Evolutionary conservation across 2,113 vertebrate species (phyloP).

Genomic region (Onychostruthus taczanowskii): DNA sequence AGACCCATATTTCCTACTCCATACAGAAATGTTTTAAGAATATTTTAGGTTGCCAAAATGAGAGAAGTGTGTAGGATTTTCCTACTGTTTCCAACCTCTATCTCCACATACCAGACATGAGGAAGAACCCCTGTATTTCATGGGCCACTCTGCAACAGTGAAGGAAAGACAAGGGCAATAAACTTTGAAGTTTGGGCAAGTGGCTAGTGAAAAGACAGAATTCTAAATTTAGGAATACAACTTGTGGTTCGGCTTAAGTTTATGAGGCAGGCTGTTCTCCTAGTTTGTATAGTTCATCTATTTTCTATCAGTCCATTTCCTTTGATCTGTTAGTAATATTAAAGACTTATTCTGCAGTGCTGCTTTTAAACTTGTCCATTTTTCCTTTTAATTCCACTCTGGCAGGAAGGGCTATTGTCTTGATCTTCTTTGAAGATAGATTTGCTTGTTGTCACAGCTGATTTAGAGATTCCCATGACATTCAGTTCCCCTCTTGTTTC

Average conservation of each 20-base stretch:
- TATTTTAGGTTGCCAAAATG: background rate
- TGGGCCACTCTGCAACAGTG: background rate
- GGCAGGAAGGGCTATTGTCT: background rate
- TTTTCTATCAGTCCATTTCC: background rate
- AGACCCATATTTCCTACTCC: background rate
- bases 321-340: background rate
- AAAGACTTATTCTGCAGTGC: background rate
- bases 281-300: background rate
- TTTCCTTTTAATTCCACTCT: background rate
- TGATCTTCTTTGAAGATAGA: constrained; percentile 36
- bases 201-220: background rate
- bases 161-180: background rate
- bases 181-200: background rate
- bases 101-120: background rate
- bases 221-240: background rate
- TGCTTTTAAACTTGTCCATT: background rate
- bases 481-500: background rate
- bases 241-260: background rate
- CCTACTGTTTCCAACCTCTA: background rate
- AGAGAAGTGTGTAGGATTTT: background rate
- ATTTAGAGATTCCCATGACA: constrained; percentile 28
- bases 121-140: background rate
- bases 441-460: constrained; percentile 33
- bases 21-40: background rate
- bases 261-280: background rate